These are phyloP conservation scores for Nasua narica DNA, from an alignment of 2,797 vertebrate species.

Conservation along the genomic window DNA sequence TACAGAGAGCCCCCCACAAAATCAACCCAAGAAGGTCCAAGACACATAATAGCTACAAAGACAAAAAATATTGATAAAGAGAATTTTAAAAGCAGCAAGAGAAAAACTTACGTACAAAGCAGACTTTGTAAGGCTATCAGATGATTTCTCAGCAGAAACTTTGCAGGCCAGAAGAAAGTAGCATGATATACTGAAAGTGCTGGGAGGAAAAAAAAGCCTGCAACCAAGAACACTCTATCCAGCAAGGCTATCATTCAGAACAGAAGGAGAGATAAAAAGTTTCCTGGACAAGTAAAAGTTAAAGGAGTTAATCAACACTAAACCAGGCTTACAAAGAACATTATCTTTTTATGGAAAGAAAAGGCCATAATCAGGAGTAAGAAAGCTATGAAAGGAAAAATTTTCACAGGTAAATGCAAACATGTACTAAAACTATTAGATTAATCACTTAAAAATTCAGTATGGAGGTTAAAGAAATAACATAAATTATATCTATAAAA, in stretches of 20 bases:
- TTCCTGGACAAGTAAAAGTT: background rate
- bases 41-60: background rate
- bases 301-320: background rate
- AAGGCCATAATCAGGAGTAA: background rate
- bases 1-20: background rate
- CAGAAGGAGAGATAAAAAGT: background rate
- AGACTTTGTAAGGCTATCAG: background rate
- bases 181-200: background rate
- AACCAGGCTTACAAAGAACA: background rate
- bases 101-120: background rate
- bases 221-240: background rate
- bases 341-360: background rate
- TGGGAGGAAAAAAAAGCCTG: background rate
- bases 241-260: background rate
- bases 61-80: background rate
- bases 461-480: background rate
- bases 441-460: background rate
- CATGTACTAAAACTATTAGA: background rate
- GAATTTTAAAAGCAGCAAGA: background rate
- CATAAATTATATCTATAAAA: background rate
- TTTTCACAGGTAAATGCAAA: background rate
- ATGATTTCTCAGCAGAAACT: background rate
- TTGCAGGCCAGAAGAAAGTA: background rate
- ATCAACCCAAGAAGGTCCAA: background rate
- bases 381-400: background rate